These are phyloP conservation scores for Caenorhabditis inopinata DNA, from an alignment of 1,140 invertebrate genomes.

Conservation along the genomic window DNA sequence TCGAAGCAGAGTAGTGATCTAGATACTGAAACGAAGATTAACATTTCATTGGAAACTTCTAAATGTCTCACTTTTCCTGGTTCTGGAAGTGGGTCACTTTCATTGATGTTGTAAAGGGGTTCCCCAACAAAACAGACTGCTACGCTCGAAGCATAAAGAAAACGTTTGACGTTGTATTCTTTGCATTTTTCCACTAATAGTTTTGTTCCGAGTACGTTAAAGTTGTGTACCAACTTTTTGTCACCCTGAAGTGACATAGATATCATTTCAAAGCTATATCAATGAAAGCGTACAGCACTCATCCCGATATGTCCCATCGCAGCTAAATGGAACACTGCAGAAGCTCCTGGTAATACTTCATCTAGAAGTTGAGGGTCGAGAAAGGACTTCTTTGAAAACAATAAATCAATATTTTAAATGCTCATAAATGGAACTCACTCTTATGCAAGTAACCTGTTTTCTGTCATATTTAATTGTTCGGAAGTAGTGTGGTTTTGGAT, in stretches of 20 bases:
- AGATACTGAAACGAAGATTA: neutral
- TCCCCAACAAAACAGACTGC: neutral
- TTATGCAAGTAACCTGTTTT: neutral
- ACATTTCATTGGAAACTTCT: neutral
- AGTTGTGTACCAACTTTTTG: neutral
- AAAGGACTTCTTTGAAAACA: neutral
- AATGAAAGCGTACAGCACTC: neutral
- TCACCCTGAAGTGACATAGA: too few species aligned
- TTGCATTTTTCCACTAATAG: neutral
- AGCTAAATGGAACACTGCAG: neutral
- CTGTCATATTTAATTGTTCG: neutral
- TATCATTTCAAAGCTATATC: neutral
- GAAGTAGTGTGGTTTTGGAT: neutral
- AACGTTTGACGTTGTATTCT: neutral
- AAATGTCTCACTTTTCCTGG: neutral
- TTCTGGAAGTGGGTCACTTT: neutral
- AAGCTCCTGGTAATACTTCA: neutral
- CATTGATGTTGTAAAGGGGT: neutral
- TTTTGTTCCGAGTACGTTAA: neutral
- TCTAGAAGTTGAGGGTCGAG: neutral
- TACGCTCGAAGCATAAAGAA: slow-evolving; percentile 1
- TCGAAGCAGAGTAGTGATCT: neutral
- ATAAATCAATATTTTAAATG: too few species aligned
- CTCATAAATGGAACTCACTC: neutral
- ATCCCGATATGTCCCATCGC: neutral